Conservation (phyloP, 2,888 invertebrate genomes). For the Operophtera brumata region DNA sequence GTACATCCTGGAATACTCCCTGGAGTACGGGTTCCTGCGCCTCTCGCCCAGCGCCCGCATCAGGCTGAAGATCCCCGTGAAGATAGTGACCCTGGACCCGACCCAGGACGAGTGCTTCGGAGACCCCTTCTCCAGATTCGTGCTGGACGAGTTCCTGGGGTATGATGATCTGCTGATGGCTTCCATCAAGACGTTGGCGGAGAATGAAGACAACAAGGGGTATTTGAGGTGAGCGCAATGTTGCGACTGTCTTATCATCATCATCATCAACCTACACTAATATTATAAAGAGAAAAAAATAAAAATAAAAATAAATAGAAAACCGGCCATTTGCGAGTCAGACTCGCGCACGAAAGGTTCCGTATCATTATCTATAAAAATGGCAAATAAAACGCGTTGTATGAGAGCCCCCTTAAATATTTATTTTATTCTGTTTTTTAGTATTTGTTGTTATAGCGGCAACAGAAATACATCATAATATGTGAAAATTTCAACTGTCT, state of each 20-base stretch:
- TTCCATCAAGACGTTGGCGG: conserved; percentile 96
- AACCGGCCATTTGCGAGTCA: no score
- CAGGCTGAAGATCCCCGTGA: conserved; percentile 94
- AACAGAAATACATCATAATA: no score
- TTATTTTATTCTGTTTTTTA: no score
- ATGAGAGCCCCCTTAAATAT: no score
- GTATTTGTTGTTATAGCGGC: no score
- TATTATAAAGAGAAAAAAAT: no score
- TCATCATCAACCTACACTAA: no score
- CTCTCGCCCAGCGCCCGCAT: conserved; percentile 92
- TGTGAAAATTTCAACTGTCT: no score
- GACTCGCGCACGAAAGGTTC: no score
- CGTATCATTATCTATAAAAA: no score
- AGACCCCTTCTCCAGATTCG: conserved; percentile 92
- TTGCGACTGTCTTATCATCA: background rate
- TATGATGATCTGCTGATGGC: conserved; percentile 99
- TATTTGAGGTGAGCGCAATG: conserved; percentile 84
- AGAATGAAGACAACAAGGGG: conserved; percentile 98
- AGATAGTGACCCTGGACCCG: conserved; percentile 93
- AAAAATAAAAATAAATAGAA: no score
- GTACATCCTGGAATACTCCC: conserved; percentile 98
- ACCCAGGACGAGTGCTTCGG: conserved; percentile 95
- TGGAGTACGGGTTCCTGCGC: conserved; percentile 97
- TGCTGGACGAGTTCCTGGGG: conserved; percentile 96
- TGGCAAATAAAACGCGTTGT: no score